These are phyloP conservation scores for Smittia sp. DNA, from an alignment of 2,888 invertebrate genomes.

Conservation along the genomic window DNA sequence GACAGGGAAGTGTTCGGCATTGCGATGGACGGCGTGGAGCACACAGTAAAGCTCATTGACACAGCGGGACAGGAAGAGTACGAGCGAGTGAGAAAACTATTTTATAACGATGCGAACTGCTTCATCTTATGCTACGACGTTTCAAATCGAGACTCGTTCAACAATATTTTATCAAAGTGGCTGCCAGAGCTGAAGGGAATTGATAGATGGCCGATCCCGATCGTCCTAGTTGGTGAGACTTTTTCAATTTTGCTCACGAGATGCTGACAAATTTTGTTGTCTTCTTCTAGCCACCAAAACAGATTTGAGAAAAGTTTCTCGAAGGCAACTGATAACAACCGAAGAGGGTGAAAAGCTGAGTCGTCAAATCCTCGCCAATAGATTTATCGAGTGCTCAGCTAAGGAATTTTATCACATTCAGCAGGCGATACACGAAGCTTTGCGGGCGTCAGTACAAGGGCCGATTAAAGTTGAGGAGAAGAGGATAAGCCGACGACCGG, in stretches of 20 bases:
- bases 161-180: slow-evolving; percentile 40
- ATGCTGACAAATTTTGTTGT: neutral
- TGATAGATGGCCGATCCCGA: slow-evolving; percentile 31
- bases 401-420: slow-evolving; percentile 34
- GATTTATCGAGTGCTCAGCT: slow-evolving; percentile 42
- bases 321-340: slow-evolving; percentile 6
- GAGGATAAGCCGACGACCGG: no score
- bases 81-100: slow-evolving; percentile 36
- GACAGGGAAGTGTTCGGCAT: slow-evolving; percentile 41
- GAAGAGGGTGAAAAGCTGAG: slow-evolving; percentile 27
- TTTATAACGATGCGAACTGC: slow-evolving; percentile 40
- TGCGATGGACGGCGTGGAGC: slow-evolving; percentile 20
- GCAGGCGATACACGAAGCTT: slow-evolving; percentile 32
- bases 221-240: slow-evolving; percentile 33
- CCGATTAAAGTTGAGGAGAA: neutral
- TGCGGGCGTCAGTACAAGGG: slow-evolving; percentile 29
- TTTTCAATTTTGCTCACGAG: neutral
- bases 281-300: slow-evolving; percentile 39
- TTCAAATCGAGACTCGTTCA: slow-evolving; percentile 36
- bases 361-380: slow-evolving; percentile 26
- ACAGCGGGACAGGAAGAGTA: slow-evolving; percentile 42
- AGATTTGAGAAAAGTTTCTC: slow-evolving; percentile 30
- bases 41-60: slow-evolving; percentile 38
- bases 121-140: slow-evolving; percentile 42
- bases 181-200: slow-evolving; percentile 36